A percentile compares a stretch with the other conserved stretches of the same genome.
These are phyloP conservation scores for Platorchestia sp. DNA, from an alignment of 1,140 invertebrate genomes.

Conservation along the genomic window DNA sequence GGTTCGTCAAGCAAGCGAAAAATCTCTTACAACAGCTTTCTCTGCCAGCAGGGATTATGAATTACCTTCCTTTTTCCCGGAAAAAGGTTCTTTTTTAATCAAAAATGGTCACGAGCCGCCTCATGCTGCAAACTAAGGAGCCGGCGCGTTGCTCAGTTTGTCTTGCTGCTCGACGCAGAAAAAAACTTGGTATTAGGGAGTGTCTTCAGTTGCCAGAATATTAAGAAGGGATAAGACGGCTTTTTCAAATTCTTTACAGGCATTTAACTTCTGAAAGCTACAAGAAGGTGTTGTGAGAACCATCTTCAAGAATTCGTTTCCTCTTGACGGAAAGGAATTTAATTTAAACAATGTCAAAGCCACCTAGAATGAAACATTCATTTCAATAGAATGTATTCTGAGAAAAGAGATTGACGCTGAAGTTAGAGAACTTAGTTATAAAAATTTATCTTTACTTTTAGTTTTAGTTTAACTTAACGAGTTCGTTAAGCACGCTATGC, in stretches of 20 bases:
- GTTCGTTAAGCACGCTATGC: no score
- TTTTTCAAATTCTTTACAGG: neutral
- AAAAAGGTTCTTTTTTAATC: neutral
- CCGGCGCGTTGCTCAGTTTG: neutral
- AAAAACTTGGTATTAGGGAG: neutral
- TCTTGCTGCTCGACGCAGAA: neutral
- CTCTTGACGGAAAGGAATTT: neutral
- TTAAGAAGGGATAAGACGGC: neutral
- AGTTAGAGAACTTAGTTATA: no score
- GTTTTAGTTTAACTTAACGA: no score
- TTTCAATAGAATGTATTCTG: no score
- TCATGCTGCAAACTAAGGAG: neutral
- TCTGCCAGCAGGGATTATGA: neutral
- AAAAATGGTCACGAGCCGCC: neutral
- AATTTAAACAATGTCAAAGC: neutral
- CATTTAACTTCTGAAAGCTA: neutral
- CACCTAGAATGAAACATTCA: no score
- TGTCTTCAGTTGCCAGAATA: neutral
- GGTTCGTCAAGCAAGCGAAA: neutral
- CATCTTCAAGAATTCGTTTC: neutral
- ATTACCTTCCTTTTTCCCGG: neutral
- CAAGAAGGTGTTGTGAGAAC: neutral
- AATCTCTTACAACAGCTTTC: neutral
- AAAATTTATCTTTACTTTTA: no score
- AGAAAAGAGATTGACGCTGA: no score